Evolutionary conservation across 1,140 invertebrate genomes (phyloP), one percentile per base, ranked within the genome.

Genomic region (Drosophila busckii): DNA sequence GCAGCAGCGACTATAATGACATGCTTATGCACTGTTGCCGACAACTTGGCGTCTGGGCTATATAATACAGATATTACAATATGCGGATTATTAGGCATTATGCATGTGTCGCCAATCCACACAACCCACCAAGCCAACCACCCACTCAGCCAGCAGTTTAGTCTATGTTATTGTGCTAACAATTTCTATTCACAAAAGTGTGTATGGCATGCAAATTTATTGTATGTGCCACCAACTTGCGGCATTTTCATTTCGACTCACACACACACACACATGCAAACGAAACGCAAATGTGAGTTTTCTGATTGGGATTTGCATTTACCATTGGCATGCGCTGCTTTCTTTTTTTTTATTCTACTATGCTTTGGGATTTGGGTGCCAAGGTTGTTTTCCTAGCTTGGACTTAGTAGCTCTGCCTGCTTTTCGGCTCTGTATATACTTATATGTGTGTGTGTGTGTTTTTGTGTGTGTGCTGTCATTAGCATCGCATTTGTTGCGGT

Each of bases 71-170:
- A 80, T 70, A 82, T 70, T 66, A 80, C 75, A 80, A 80, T 80
- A 82, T 82, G 75, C 75, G 75, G 75, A 80, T 80, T 80, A 80
- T 83, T 83, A 80, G 75, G 75, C 69, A 80, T 80, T 80, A 80
- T 82, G 75, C 75, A 73, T 46, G 34, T 71, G 52, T 63, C 12
- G n/a, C 26, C 0, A 5, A 2, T 10, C 1, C 3, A 7, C 7
- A 1, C 25, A 8, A 2, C 12, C 9, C n/a, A n/a, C n/a, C n/a
- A n/a, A n/a, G n/a, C n/a, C n/a, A n/a, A n/a, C n/a, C n/a, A n/a
- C n/a, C n/a, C n/a, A n/a, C n/a, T n/a, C n/a, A n/a, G n/a, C n/a
- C n/a, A n/a, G n/a, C n/a, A n/a, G n/a, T n/a, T 13, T 50, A 35
- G 52, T 70, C 50, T 31, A 25, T 44, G 53, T 61, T 50, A 62